These are phyloP conservation scores for Trachops cirrhosus DNA, from an alignment of 2,797 vertebrate species.

Conservation along the genomic window DNA sequence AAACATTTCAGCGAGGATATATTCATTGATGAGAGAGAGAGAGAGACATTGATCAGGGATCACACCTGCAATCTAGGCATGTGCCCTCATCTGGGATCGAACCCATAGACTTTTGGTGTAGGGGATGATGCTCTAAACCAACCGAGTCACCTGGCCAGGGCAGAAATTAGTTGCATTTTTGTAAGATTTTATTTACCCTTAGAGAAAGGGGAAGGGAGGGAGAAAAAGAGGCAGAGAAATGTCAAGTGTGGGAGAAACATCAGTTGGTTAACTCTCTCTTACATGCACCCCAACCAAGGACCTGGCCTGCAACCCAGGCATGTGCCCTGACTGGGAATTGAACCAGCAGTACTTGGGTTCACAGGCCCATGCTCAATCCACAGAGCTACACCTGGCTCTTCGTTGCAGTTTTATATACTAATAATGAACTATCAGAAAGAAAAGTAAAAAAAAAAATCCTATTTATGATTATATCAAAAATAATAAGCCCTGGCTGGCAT, in stretches of 20 bases:
- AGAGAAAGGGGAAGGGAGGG: background rate
- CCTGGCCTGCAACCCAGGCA: too few species aligned
- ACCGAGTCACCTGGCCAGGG: background rate
- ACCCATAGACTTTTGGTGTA: background rate
- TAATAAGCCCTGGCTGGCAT: too few species aligned
- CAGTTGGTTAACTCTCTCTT: too few species aligned
- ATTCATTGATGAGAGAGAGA: background rate
- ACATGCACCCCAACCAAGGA: too few species aligned
- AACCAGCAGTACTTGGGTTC: background rate
- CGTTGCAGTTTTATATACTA: too few species aligned
- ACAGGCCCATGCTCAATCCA: background rate
- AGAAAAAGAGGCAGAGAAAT: background rate
- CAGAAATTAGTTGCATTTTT: background rate
- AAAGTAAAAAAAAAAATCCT: too few species aligned
- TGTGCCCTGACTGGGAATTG: background rate
- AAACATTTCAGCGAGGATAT: background rate
- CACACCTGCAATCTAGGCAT: background rate
- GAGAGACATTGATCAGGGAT: background rate
- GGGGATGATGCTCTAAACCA: background rate
- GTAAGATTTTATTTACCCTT: background rate
- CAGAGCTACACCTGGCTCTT: background rate
- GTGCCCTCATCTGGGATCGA: background rate
- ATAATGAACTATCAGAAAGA: too few species aligned
- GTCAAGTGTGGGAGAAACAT: too few species aligned
- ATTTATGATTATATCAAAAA: too few species aligned